phyloP scores from a whole-genome alignment of 2,888 invertebrate species.

The Euplagia quadripunctaria region DNA sequence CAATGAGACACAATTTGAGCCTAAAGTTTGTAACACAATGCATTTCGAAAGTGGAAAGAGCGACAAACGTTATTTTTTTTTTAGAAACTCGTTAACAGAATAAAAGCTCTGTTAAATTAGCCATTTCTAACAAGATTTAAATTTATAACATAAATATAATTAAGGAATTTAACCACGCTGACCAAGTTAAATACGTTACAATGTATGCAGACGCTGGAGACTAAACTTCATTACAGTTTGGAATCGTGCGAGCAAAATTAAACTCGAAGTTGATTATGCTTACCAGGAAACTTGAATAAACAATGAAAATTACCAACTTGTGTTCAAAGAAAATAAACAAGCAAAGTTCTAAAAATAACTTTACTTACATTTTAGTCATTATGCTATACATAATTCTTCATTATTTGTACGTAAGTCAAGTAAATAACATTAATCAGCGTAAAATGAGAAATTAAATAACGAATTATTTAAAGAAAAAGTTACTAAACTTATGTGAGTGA shows the following conservation, averaged over 20 bases:
- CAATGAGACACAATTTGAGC: too few species aligned
- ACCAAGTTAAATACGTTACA: neutral
- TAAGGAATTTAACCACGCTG: neutral
- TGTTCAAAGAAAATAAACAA: neutral
- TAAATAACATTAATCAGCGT: neutral
- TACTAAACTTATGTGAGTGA: neutral
- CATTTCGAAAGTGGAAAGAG: too few species aligned
- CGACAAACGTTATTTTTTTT: too few species aligned
- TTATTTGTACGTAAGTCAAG: neutral
- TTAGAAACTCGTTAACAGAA: too few species aligned
- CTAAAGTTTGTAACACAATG: too few species aligned
- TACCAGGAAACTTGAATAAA: neutral
- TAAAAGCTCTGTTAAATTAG: too few species aligned
- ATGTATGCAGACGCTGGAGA: constrained; percentile 3
- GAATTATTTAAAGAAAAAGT: neutral
- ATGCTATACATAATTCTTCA: neutral
- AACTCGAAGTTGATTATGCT: neutral
- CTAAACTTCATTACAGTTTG: constrained; percentile 12
- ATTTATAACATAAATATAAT: neutral
- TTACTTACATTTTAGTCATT: neutral
- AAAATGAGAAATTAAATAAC: neutral
- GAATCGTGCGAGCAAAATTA: constrained; percentile 4
- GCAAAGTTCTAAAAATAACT: neutral
- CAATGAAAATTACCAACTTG: neutral
- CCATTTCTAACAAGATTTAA: neutral